Base-by-base conservation (phyloP, 2,113 vertebrate genomes). In the Scopus umbretta region DNA sequence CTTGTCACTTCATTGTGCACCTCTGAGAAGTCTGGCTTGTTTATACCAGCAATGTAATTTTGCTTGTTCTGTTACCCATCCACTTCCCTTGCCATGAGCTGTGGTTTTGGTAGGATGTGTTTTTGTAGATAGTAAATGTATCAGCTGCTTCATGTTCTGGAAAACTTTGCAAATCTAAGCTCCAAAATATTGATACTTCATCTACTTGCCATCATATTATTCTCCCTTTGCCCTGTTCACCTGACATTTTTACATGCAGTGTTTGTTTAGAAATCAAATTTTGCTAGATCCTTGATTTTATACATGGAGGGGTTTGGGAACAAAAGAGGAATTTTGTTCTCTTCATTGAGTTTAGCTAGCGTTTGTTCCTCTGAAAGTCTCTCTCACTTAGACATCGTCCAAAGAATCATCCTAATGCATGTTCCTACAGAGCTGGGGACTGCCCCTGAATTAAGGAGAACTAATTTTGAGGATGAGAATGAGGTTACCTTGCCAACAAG, bases 1-100 rank as follows among this genome's bases (percentile, higher is more conserved):
- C n/a, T 3, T 19, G 13, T 29, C 4, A 1, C 18, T 22, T 52
- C 1, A 0, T 10, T 8, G 42, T 8, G 34, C 25, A 43, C 25
- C 61, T 56, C n/a, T 9, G 32, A 43, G 55, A 26, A 36, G 30
- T 15, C 23, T 38, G 40, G 6, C 67, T 38, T 21, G 16, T 43
- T 68, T 18, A 9, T 9, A 34, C 13, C 42, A n/a, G 53, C 26
- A 20, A 12, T 32, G n/a, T 5, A 15, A 9, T 40, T 55, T 43
- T 10, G n/a, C 23, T 66, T 36, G 43, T 30, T n/a, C 58, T 50
- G n/a, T 79, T 66, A 27, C 38, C 58, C 32, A 16, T 34, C 43
- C 5, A 1, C 27, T 62, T 43, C 4, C 32, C 72, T 43, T 16
- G 16, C n/a, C 32, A 22, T 6, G 16, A 55, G 55, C 36, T 38